Evolutionary conservation across 30 jellyfish, hydroid and myxozoan species (phyloP), one percentile per base, ranked within the genome.

Genomic region (Aurelia aurita): DNA sequence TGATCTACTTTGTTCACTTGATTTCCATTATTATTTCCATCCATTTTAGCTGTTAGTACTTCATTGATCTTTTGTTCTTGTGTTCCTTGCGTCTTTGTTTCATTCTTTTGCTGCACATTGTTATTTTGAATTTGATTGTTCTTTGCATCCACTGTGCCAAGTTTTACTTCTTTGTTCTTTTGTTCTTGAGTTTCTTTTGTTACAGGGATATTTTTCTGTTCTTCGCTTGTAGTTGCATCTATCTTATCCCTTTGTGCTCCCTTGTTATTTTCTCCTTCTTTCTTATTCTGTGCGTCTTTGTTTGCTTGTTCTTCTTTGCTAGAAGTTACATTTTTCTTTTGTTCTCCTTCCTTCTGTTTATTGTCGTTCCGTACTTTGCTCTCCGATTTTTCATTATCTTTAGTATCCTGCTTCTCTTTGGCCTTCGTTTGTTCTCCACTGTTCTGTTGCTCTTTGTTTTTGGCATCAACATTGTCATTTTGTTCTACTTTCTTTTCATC

Each of bases 191-290:
- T 9, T 39, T 9, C 51, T 15, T 8, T 39, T 6, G 51, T 9
- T 15, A 39, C 51, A 6, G 51, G 7, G 51, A 1, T 39, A 39
- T 39, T 39, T 15, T 7, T 6, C 9, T 39, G 51, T 39, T 39
- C 15, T 39, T 6, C 12, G 0, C 9, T 39, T 15, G 51, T 39
- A 6, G 51, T 72, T 18, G 18, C 65, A 72, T 72, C 71, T 45
- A 45, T 72, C 63, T 51, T 26, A 6, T 49, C 72, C 16, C 18
- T 34, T 43, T 45, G 23, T 19, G 22, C 53, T 2, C 53, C 69
- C 49, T 71, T 27, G 29, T 45, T 35, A 16, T 44, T 72, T 23
- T 74, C 64, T 4, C 23, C 86, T 26, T 72, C 31, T 18, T 49
- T 19, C 19, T 0, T 29, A 6, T 27, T 51, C 5, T 55, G 35